A percentile compares a stretch with the other conserved stretches of the same genome.
Conservation (phyloP, 2,888 invertebrate genomes). For the Steinernema carpocapsae region DNA sequence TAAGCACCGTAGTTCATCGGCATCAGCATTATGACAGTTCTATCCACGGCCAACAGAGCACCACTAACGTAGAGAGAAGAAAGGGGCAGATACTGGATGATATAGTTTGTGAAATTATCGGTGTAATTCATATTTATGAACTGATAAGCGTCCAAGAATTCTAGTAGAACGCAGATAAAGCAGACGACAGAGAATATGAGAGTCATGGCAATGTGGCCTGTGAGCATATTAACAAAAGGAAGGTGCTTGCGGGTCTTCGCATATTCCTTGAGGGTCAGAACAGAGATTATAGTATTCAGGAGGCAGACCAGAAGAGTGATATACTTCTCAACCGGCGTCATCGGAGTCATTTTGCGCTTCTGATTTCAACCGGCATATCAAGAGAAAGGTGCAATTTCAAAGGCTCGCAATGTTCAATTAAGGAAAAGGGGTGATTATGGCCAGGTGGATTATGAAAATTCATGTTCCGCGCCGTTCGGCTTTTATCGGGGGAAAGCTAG, state of each 20-base stretch:
- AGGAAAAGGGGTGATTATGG: too few relatives aligned
- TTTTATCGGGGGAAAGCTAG: too few relatives aligned
- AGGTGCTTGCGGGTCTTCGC: not conserved
- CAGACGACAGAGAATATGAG: not conserved
- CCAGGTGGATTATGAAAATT: too few relatives aligned
- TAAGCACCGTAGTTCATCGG: not conserved
- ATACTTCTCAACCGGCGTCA: not conserved
- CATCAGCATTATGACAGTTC: not conserved
- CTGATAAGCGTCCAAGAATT: not conserved
- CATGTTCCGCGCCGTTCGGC: too few relatives aligned
- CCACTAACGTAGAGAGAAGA: not conserved
- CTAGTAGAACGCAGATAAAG: not conserved
- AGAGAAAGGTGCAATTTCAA: too few relatives aligned
- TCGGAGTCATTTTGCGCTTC: too few relatives aligned
- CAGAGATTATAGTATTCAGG: not conserved
- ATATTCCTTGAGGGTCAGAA: not conserved
- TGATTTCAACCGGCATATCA: too few relatives aligned
- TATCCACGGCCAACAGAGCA: not conserved
- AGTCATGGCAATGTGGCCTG: not conserved
- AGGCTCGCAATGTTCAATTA: too few relatives aligned
- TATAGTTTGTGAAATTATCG: not conserved
- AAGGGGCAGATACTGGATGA: not conserved
- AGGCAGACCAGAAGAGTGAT: not conserved
- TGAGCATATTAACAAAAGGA: not conserved
- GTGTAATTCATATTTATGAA: not conserved